These are phyloP conservation scores for Tethea ocularis DNA, from an alignment of 2,888 invertebrate species.

Conservation along the genomic window DNA sequence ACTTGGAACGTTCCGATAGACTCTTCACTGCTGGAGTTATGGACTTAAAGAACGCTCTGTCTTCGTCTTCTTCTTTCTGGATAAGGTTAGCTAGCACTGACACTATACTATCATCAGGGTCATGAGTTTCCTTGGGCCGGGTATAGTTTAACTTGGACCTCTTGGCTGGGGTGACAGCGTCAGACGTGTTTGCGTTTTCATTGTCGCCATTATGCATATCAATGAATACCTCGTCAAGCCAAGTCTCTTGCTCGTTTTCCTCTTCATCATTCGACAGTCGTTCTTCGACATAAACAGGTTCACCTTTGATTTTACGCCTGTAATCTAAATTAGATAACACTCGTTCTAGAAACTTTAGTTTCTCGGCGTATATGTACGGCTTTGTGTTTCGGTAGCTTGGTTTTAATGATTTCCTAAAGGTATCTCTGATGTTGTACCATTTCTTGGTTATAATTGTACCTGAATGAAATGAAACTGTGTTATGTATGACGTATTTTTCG, in stretches of 20 bases:
- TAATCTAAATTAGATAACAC: constrained; percentile 14
- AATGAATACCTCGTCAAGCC: constrained; percentile 51
- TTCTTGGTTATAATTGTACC: constrained; percentile 52
- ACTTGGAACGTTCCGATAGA: constrained; percentile 53
- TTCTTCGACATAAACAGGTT: constrained; percentile 19
- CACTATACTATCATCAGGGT: constrained; percentile 42
- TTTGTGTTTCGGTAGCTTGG: constrained; percentile 22
- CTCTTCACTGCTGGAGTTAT: constrained; percentile 61
- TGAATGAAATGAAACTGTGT: constrained; percentile 25
- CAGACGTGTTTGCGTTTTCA: constrained; percentile 13
- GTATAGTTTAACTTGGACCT: constrained; percentile 34
- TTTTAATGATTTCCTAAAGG: constrained; percentile 36
- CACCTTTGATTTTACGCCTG: constrained; percentile 19
- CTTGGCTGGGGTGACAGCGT: constrained; percentile 24
- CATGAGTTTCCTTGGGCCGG: constrained; percentile 21
- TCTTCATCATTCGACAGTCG: constrained; percentile 30
- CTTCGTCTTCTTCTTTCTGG: constrained; percentile 67
- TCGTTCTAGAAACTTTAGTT: constrained; percentile 52
- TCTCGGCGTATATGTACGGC: constrained; percentile 55
- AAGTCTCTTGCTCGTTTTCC: constrained; percentile 40
- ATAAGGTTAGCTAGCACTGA: constrained; percentile 54
- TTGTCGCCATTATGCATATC: constrained; percentile 53
- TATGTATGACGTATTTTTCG: neutral
- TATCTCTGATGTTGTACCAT: constrained; percentile 59
- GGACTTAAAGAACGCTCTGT: constrained; percentile 66